Conservation (phyloP, 2,797 vertebrate genomes). For the Orestias chungarensis region DNA sequence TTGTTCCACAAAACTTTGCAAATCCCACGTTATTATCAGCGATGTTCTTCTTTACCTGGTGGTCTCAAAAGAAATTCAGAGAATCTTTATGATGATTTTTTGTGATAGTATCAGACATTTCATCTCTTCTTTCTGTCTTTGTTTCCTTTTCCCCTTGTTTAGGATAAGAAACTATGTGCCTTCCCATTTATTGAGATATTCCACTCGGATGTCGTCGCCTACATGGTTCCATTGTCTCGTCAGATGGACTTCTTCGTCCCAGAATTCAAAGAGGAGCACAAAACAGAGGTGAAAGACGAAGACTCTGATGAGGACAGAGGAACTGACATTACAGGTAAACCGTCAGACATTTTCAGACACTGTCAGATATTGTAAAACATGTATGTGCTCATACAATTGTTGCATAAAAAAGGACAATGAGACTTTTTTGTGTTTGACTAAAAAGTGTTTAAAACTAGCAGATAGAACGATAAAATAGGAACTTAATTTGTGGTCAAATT, state of each 20-base stretch:
- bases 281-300: slow-evolving; percentile 81
- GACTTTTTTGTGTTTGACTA: neutral
- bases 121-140: slow-evolving; percentile 11
- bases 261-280: slow-evolving; percentile 85
- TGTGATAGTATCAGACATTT: neutral
- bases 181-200: slow-evolving; percentile 92
- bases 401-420: neutral
- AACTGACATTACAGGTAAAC: slow-evolving; percentile 84
- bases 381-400: neutral
- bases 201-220: slow-evolving; percentile 86
- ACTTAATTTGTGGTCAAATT: neutral
- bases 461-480: neutral
- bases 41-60: neutral
- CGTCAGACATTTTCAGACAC: neutral
- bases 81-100: neutral
- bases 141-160: slow-evolving; percentile 25
- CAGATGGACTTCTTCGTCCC: slow-evolving; percentile 96
- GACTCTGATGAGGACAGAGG: slow-evolving; percentile 80
- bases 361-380: neutral
- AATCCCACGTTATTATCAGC: slow-evolving; percentile 8
- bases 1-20: neutral
- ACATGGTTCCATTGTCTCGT: slow-evolving; percentile 91
- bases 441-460: neutral
- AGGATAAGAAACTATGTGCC: slow-evolving; percentile 93
- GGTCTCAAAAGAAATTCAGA: neutral